phyloP scores from a whole-genome alignment of 2,797 vertebrate genomes.

The Limosa lapponica region DNA sequence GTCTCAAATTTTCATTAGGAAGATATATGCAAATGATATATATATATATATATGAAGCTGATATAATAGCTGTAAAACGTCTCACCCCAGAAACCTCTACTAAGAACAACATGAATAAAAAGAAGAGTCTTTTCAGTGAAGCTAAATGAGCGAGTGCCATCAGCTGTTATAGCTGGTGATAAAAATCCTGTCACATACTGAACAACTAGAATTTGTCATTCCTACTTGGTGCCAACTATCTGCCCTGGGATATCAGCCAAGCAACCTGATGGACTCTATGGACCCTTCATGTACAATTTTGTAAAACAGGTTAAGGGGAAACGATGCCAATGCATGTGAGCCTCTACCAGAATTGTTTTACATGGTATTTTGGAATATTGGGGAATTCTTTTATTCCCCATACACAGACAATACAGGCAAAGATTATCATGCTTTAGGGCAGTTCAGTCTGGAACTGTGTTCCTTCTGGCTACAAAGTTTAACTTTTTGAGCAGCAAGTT shows the following conservation, averaged over 20 bases:
- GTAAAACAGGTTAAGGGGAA: background rate
- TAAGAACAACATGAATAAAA: background rate
- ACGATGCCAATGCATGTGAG: background rate
- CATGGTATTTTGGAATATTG: background rate
- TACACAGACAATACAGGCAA: background rate
- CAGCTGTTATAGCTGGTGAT: background rate
- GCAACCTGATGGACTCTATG: background rate
- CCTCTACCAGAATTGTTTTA: background rate
- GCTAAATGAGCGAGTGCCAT: background rate
- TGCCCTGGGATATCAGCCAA: background rate
- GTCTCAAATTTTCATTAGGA: background rate
- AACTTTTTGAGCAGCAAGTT: background rate
- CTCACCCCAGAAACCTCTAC: background rate
- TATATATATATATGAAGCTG: background rate
- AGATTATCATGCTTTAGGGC: background rate
- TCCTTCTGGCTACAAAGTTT: background rate
- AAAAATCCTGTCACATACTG: background rate
- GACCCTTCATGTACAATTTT: background rate
- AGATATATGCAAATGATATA: background rate
- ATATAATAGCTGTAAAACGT: background rate
- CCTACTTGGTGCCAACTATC: background rate
- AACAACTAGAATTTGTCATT: background rate
- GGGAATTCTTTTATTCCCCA: background rate
- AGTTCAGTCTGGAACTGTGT: background rate
- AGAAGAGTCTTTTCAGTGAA: background rate